phyloP scores from a whole-genome alignment of 2,113 vertebrate species.

The Macroglossus sobrinus region DNA sequence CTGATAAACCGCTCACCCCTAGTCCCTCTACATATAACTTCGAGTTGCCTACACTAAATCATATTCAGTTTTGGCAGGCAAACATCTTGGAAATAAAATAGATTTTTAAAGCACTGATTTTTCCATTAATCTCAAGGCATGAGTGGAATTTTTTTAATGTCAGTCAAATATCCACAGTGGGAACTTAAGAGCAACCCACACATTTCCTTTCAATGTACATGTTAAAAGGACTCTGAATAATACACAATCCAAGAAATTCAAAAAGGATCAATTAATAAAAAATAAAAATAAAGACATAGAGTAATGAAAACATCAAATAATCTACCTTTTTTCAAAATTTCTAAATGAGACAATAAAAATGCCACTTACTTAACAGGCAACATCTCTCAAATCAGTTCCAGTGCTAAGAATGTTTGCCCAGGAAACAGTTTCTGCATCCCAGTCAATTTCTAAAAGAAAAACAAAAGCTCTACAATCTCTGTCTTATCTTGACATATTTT shows the following conservation, averaged over 20 bases:
- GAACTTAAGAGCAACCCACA: constrained; percentile 14
- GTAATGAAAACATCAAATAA: background rate
- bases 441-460: background rate
- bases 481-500: background rate
- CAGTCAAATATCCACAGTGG: background rate
- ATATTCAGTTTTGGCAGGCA: constrained; percentile 72
- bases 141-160: constrained; percentile 48
- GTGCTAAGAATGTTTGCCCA: background rate
- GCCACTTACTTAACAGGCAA: background rate
- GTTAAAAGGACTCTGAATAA: background rate
- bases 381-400: background rate
- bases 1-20: constrained; percentile 66
- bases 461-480: background rate
- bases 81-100: constrained; percentile 69
- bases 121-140: constrained; percentile 69
- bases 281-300: background rate
- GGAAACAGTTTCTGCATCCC: background rate
- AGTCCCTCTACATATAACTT: constrained; percentile 59
- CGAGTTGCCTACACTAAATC: constrained; percentile 45
- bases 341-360: background rate
- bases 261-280: background rate
- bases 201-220: background rate
- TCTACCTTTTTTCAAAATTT: background rate
- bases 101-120: constrained; percentile 67
- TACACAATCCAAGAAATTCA: background rate